Evolutionary conservation across 1,140 invertebrate species (phyloP), one percentile per base, ranked within the genome.

Genomic region (Bilobella aurantiaca): DNA sequence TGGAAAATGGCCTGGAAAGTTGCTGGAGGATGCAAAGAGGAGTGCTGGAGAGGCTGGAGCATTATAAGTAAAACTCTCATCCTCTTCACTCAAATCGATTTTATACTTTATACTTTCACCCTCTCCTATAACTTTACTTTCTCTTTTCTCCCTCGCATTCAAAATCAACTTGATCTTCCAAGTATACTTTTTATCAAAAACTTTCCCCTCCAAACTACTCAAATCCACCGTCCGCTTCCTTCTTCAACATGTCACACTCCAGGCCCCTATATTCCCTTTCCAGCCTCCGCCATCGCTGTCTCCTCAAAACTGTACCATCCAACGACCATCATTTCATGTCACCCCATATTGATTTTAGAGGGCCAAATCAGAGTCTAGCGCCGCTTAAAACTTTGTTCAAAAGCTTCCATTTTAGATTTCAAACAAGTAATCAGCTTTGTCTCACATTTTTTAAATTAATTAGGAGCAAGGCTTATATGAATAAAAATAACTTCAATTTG

Each of bases 1-100:
- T 32, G 28, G 16, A 59, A 21, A 23, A 21, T 57, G n/a, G n/a
- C 53, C 23, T n/a, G n/a, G n/a, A n/a, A n/a, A n/a, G n/a, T 23
- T 57, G n/a, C n/a, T 29, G 27, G 25, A 23, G 23, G 49, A 53
- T 53, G 49, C 23, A 69, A 65, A 69, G 57, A 69, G 57, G 61
- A 60, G 58, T 21, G 25, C 63, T 60, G 60, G 57, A 62, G 53
- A 49, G 37, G 32, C 57, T 47, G 57, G 63, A 60, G 63, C 56
- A 53, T 53, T 53, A 53, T 23, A 53, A 23, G 14, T 53, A 53
- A 42, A 25, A 57, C 62, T 60, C 64, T 61, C 47, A 49, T 66
- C 63, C 31, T 31, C 63, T 69, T 61, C 68, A 62, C 64, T 69
- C 68, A 66, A 69, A 69, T 69, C 68, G 68, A 69, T 69, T 69